Conservation (phyloP, 1,140 invertebrate genomes). For the Periplaneta americana region DNA sequence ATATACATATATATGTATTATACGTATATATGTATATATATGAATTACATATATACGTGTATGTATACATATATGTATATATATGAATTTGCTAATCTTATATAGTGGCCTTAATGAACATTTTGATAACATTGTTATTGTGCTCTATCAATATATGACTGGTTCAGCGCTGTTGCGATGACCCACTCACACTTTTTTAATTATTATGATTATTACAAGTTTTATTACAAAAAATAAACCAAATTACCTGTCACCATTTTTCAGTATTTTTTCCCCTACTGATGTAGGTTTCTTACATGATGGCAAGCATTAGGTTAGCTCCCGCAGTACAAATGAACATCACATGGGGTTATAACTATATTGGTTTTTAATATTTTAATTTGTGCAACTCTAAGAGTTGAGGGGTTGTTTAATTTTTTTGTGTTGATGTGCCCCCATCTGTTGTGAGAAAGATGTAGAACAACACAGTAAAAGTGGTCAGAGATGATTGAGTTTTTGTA, state of each 20-base stretch:
- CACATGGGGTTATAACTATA: neutral
- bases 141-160: neutral
- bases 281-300: conserved; percentile 1
- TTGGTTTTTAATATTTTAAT: conserved; percentile 2
- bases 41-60: neutral
- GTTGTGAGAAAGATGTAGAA: neutral
- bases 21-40: neutral
- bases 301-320: conserved; percentile 10
- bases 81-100: conserved; percentile 16
- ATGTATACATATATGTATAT: neutral
- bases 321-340: conserved; percentile 12
- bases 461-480: neutral
- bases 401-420: neutral
- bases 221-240: neutral
- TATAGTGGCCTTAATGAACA: conserved; percentile 18
- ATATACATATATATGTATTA: neutral
- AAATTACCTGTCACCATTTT: neutral
- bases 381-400: neutral
- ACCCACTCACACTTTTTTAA: neutral
- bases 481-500: neutral
- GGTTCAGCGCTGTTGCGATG: neutral
- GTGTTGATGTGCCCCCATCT: neutral
- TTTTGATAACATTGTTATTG: conserved; percentile 14
- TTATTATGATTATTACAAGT: neutral
- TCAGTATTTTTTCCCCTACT: conserved; percentile 9